Evolutionary conservation across 1,140 invertebrate species (phyloP).

Genomic region (Conopomorpha cramerella): DNA sequence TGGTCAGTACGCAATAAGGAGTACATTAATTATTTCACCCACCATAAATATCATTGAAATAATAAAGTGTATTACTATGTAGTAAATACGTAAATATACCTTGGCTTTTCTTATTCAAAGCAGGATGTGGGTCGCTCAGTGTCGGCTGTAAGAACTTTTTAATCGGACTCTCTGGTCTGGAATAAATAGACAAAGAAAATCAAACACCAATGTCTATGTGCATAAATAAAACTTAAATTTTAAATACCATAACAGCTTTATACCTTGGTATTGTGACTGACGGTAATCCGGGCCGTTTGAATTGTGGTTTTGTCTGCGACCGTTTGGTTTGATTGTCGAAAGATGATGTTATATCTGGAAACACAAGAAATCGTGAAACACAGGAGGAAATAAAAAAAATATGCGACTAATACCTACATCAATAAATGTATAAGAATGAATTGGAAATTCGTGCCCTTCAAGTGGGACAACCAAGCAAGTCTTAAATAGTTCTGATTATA

Average conservation of each 20-base stretch:
- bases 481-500: background rate
- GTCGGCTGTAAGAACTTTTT: slow-evolving; percentile 88
- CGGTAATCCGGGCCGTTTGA: slow-evolving; percentile 34
- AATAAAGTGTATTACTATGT: background rate
- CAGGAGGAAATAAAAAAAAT: too few relatives aligned
- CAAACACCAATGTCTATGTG: too few relatives aligned
- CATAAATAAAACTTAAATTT: too few relatives aligned
- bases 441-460: too few relatives aligned
- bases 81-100: slow-evolving; percentile 43
- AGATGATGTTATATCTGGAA: slow-evolving; percentile 30
- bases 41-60: too few relatives aligned
- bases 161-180: slow-evolving; percentile 79
- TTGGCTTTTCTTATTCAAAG: slow-evolving; percentile 74
- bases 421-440: too few relatives aligned
- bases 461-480: background rate
- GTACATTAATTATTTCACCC: too few relatives aligned
- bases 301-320: slow-evolving; percentile 32
- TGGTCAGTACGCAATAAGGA: too few relatives aligned
- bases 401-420: too few relatives aligned
- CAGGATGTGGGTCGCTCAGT: slow-evolving; percentile 80
- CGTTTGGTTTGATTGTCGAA: slow-evolving; percentile 36
- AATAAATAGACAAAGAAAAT: slow-evolving; percentile 9
- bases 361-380: too few relatives aligned
- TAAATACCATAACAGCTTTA: too few relatives aligned
- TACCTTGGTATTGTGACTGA: slow-evolving; percentile 39